These are phyloP conservation scores for Xerus rutilus DNA, from an alignment of 2,797 vertebrate species.

Conservation along the genomic window DNA sequence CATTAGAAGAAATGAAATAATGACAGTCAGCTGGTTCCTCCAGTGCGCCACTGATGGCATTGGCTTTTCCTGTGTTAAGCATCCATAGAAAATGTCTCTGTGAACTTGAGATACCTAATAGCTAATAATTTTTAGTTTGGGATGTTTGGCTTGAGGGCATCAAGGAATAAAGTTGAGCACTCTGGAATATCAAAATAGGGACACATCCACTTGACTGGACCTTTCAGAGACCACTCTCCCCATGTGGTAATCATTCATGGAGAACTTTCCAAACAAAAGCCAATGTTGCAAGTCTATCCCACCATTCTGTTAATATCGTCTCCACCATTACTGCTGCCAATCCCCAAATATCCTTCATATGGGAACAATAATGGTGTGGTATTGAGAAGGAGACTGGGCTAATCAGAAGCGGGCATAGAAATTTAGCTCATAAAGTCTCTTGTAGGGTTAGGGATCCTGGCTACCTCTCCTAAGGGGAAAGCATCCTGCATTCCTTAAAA, in stretches of 20 bases:
- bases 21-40: background rate
- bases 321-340: background rate
- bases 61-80: background rate
- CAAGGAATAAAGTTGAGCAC: background rate
- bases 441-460: background rate
- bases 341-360: background rate
- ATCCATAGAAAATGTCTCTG: background rate
- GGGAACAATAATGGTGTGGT: background rate
- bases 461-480: background rate
- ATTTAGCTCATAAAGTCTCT: background rate
- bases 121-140: background rate
- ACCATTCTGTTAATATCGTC: background rate
- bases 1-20: background rate
- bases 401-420: background rate
- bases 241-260: rapidly evolving
- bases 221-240: background rate
- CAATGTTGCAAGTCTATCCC: background rate
- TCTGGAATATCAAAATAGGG: background rate
- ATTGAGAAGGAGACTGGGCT: background rate
- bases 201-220: background rate
- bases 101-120: background rate
- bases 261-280: slow-evolving; percentile 13
- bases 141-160: background rate
- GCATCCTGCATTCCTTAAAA: background rate
- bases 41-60: background rate